Percentiles rank a stretch among this genome's conserved stretches.
Conservation (phyloP, 1,140 invertebrate genomes). For the Tetragonula clypearis region DNA sequence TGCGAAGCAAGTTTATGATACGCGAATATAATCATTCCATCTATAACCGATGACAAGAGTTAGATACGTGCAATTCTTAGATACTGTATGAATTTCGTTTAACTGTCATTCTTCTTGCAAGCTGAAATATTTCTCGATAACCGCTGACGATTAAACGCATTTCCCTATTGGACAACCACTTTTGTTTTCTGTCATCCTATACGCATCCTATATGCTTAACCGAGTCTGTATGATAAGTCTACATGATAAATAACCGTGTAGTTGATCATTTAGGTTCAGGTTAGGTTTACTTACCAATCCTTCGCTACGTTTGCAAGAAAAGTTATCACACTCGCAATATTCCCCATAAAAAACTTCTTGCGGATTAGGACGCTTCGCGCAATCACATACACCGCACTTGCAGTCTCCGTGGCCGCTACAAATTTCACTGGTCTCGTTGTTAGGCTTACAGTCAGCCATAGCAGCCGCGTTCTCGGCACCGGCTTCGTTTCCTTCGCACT, state of each 20-base stretch:
- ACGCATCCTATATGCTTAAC: no score
- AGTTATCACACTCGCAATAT: conserved; percentile 90
- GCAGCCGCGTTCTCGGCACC: conserved; percentile 49
- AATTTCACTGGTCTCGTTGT: conserved; percentile 67
- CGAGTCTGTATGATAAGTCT: no score
- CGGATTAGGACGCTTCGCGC: conserved; percentile 80
- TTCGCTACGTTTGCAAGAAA: conserved; percentile 85
- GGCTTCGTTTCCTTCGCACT: conserved; percentile 83
- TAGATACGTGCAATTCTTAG: not conserved
- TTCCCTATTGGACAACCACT: not conserved
- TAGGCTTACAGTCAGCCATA: conserved; percentile 52
- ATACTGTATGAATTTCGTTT: not conserved
- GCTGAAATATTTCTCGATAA: not conserved
- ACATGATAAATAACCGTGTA: no score
- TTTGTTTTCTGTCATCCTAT: not conserved
- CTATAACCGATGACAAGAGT: not conserved
- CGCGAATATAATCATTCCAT: not conserved
- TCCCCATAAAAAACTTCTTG: conserved; percentile 82
- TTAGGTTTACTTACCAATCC: conserved; percentile 67
- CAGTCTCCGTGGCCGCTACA: conserved; percentile 85
- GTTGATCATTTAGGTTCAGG: no score
- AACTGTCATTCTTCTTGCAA: not conserved
- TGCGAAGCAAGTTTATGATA: not conserved
- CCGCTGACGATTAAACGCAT: not conserved
- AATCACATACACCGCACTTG: conserved; percentile 85